A percentile compares a stretch with the other conserved stretches of the same genome.
Conservation (phyloP, 2,797 vertebrate genomes). For the Tinamus major region DNA sequence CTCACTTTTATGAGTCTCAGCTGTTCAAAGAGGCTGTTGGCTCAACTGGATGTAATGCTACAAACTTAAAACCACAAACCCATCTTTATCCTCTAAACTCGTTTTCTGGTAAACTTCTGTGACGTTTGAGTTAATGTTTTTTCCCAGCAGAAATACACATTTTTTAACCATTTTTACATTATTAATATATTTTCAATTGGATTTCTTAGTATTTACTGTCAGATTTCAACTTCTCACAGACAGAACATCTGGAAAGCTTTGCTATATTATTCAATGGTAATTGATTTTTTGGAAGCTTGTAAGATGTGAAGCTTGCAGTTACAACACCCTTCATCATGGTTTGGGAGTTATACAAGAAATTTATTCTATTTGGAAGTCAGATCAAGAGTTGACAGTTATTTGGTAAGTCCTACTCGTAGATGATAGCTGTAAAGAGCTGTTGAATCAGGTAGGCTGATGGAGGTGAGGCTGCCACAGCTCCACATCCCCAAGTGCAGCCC, state of each 20-base stretch:
- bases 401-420: not conserved
- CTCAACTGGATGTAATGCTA: not conserved
- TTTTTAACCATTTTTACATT: not conserved
- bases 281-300: not conserved
- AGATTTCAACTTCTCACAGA: not conserved
- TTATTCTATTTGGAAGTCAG: not conserved
- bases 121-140: not conserved
- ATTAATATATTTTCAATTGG: not conserved
- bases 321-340: not conserved
- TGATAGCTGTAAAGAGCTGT: rapidly evolving
- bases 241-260: not conserved
- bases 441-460: not conserved
- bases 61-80: not conserved
- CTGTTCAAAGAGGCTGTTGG: not conserved
- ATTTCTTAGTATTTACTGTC: not conserved
- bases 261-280: not conserved
- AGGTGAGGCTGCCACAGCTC: not conserved
- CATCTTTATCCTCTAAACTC: not conserved
- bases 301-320: not conserved
- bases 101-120: not conserved
- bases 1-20: not conserved
- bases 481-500: too few species aligned
- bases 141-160: not conserved
- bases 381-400: not conserved
- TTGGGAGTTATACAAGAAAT: not conserved